phyloP scores from a whole-genome alignment of 2,113 vertebrate species.

The Xiphophorus maculatus region DNA sequence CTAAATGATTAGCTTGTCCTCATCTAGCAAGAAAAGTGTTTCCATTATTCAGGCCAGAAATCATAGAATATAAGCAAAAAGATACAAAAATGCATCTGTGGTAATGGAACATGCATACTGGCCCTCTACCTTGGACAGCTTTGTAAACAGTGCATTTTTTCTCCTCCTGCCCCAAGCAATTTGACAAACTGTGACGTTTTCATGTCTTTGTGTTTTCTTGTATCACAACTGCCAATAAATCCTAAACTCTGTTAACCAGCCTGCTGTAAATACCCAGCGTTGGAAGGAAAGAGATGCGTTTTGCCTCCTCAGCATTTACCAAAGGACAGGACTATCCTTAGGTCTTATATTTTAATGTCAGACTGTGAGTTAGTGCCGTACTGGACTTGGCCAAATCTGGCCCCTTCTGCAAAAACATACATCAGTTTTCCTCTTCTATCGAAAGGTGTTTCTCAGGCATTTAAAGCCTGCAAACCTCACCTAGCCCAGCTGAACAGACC shows the following conservation, averaged over 20 bases:
- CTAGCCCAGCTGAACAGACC: neutral
- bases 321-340: slow-evolving; percentile 69
- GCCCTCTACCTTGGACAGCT: slow-evolving; percentile 20
- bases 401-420: slow-evolving; percentile 10
- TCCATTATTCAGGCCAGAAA: neutral
- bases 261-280: slow-evolving; percentile 69
- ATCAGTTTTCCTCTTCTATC: slow-evolving; percentile 10
- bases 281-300: slow-evolving; percentile 33
- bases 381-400: slow-evolving; percentile 7
- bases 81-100: neutral
- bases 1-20: no score
- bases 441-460: neutral
- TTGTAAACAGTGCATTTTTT: slow-evolving; percentile 36
- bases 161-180: slow-evolving; percentile 60
- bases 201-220: slow-evolving; percentile 67
- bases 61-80: neutral
- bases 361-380: slow-evolving; percentile 49
- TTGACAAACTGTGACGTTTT: slow-evolving; percentile 73
- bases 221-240: slow-evolving; percentile 74
- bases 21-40: neutral
- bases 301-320: slow-evolving; percentile 73
- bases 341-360: slow-evolving; percentile 71
- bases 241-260: slow-evolving; percentile 61
- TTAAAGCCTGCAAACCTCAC: no score
- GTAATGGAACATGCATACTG: slow-evolving; percentile 10